These are phyloP conservation scores for Agriopis leucophaearia DNA, from an alignment of 2,888 invertebrate genomes.

Conservation along the genomic window DNA sequence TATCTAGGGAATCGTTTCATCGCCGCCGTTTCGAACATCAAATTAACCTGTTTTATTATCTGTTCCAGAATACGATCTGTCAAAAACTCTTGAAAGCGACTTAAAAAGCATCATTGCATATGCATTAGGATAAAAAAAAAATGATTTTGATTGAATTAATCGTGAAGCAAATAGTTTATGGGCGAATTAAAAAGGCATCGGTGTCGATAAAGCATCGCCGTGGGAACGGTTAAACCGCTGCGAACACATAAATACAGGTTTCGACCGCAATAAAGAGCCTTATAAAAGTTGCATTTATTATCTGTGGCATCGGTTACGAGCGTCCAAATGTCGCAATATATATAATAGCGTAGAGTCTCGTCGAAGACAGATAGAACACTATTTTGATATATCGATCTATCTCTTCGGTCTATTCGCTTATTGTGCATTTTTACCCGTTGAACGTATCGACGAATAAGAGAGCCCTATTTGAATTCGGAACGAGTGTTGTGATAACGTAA, in stretches of 20 bases:
- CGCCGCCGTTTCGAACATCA: constrained; percentile 51
- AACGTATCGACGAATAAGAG: constrained; percentile 42
- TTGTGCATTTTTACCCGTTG: constrained; percentile 49
- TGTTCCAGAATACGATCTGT: constrained; percentile 42
- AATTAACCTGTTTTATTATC: constrained; percentile 59
- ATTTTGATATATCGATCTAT: constrained; percentile 69
- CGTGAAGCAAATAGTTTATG: constrained; percentile 64
- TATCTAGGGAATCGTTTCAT: constrained; percentile 42
- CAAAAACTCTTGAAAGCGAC: constrained; percentile 45
- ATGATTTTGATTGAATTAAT: constrained; percentile 62
- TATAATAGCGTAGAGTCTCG: constrained; percentile 52
- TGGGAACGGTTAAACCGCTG: constrained; percentile 69
- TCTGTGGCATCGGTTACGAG: constrained; percentile 62
- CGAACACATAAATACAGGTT: constrained; percentile 67
- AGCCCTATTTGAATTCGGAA: constrained; percentile 40
- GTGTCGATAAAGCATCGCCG: constrained; percentile 64
- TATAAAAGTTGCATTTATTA: constrained; percentile 77
- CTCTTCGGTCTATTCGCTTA: constrained; percentile 52
- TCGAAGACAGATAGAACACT: constrained; percentile 61
- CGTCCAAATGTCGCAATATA: constrained; percentile 62
- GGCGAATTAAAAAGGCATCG: constrained; percentile 65
- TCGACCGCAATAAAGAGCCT: constrained; percentile 67
- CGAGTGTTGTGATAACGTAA: constrained; percentile 45
- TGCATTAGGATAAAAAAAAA: constrained; percentile 39
- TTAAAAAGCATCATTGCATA: constrained; percentile 30